Conservation (phyloP, 2,888 invertebrate genomes). For the Zygogramma bicolorata region DNA sequence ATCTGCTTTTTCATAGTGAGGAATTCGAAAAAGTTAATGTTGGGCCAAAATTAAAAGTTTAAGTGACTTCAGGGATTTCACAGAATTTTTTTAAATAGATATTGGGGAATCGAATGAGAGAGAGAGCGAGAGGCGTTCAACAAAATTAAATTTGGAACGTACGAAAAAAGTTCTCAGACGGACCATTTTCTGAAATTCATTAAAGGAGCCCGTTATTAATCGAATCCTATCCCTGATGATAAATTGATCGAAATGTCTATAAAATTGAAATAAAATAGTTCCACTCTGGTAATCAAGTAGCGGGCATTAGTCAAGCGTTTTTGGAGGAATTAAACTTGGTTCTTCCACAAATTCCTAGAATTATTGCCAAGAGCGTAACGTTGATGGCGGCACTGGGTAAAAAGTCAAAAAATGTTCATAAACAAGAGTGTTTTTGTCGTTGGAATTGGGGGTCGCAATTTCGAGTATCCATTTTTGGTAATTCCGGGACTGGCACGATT, state of each 20-base stretch:
- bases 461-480: too few relatives aligned
- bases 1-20: too few relatives aligned
- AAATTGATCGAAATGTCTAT: slow-evolving; percentile 22
- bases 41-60: too few relatives aligned
- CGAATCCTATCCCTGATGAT: slow-evolving; percentile 3
- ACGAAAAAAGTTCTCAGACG: slow-evolving; percentile 27
- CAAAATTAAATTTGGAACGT: too few relatives aligned
- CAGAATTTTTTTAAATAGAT: slow-evolving; percentile 20
- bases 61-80: too few relatives aligned
- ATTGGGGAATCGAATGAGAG: slow-evolving; percentile 28
- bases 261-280: slow-evolving; percentile 19
- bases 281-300: too few relatives aligned
- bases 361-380: too few relatives aligned
- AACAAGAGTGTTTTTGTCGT: slow-evolving; percentile 21
- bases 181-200: slow-evolving; percentile 35
- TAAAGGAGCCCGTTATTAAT: slow-evolving; percentile 23
- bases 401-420: slow-evolving; percentile 5
- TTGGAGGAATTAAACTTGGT: too few relatives aligned
- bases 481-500: slow-evolving; percentile 22
- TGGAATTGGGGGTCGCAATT: background rate
- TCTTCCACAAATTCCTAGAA: too few relatives aligned
- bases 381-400: too few relatives aligned
- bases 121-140: slow-evolving; percentile 26
- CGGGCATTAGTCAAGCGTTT: too few relatives aligned
- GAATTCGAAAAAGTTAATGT: too few relatives aligned